Conservation (phyloP, 2,888 invertebrate genomes). For the Chloroclystis v-ata region DNA sequence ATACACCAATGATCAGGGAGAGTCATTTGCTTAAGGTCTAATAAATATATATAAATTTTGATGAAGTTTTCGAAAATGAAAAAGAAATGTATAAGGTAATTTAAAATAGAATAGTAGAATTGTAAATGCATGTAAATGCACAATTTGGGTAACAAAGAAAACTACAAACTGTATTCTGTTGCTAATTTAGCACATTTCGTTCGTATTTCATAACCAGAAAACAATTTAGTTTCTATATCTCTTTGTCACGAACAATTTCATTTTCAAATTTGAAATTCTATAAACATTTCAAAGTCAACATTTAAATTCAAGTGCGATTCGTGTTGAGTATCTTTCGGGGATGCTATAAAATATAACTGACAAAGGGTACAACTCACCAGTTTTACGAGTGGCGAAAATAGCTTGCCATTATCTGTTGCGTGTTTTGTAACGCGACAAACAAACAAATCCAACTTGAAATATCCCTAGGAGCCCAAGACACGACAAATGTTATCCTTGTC, state of each 20-base stretch:
- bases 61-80: no score
- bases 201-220: no score
- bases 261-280: slow-evolving; percentile 1
- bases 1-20: no score
- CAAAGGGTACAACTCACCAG: slow-evolving; percentile 11
- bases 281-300: slow-evolving; percentile 6
- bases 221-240: neutral
- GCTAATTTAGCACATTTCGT: no score
- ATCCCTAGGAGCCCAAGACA: slow-evolving; percentile 1
- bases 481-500: slow-evolving; percentile 1
- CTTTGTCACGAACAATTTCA: slow-evolving; percentile 3
- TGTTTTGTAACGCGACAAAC: slow-evolving; percentile 14
- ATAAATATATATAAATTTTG: no score
- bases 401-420: slow-evolving; percentile 16
- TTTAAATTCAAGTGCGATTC: slow-evolving; percentile 13
- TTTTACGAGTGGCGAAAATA: slow-evolving; percentile 17
- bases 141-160: no score
- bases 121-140: no score
- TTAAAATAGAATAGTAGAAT: no score
- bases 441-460: slow-evolving; percentile 2
- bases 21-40: no score
- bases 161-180: no score
- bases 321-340: slow-evolving; percentile 5
- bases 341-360: slow-evolving; percentile 14
- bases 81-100: no score